phyloP scores from a whole-genome alignment of 2,888 invertebrate genomes.

The Frankliniella fusca region DNA sequence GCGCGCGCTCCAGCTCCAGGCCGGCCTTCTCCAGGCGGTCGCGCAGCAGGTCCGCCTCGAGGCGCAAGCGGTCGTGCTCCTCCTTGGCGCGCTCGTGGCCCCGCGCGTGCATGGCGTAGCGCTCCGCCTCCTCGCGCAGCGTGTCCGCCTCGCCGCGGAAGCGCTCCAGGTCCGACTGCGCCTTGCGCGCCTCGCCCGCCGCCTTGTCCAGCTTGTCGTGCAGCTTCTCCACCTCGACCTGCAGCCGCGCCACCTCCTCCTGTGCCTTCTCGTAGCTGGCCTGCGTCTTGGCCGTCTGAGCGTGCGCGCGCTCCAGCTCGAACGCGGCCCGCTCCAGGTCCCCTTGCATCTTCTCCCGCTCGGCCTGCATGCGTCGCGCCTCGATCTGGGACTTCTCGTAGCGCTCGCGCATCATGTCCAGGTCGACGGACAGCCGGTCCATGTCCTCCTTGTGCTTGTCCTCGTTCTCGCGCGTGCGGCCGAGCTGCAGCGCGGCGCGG shows the following conservation, averaged over 20 bases:
- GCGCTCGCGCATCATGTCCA: conserved; percentile 82
- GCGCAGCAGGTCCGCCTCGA: conserved; percentile 78
- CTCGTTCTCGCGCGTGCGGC: conserved; percentile 82
- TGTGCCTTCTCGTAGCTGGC: conserved; percentile 82
- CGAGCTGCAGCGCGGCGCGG: conserved; percentile 76
- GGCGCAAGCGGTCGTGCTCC: conserved; percentile 60
- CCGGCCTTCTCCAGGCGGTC: conserved; percentile 84
- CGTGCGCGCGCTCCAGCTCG: conserved; percentile 80
- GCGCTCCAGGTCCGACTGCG: conserved; percentile 71
- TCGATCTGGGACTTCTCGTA: conserved; percentile 86
- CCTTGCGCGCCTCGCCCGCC: conserved; percentile 73
- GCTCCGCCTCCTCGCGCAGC: conserved; percentile 72
- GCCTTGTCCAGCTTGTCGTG: conserved; percentile 86
- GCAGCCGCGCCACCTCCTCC: conserved; percentile 81
- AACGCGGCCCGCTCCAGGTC: conserved; percentile 81
- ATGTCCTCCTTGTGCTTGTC: conserved; percentile 84
- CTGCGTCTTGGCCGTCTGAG: conserved; percentile 79
- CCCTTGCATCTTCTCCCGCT: conserved; percentile 78
- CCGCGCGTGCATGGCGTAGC: conserved; percentile 66
- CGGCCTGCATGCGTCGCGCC: conserved; percentile 72
- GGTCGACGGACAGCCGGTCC: conserved; percentile 70
- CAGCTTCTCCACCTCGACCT: conserved; percentile 83
- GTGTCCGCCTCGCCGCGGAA: conserved; percentile 68
- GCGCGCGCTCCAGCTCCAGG: conserved; percentile 69
- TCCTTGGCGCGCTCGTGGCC: conserved; percentile 69